Evolutionary conservation across 2,888 invertebrate species (phyloP).

Genomic region (Drosophila infuscata): DNA sequence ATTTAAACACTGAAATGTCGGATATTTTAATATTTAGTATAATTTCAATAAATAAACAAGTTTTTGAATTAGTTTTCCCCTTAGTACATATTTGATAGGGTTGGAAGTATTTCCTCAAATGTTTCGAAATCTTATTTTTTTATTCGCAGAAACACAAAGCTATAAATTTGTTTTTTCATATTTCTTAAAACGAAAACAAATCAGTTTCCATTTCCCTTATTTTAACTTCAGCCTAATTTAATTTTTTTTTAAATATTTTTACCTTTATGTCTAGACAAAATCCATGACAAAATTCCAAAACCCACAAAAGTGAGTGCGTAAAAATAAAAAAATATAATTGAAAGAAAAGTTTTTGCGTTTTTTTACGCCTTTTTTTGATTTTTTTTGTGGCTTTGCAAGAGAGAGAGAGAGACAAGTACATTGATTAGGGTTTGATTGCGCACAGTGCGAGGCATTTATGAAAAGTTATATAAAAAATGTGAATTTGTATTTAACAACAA

Average conservation of each 20-base stretch:
- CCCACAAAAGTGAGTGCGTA: neutral
- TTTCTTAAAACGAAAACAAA: neutral
- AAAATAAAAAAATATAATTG: slow-evolving; percentile 34
- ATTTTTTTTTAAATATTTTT: neutral
- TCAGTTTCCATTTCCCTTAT: neutral
- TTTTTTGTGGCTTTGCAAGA: slow-evolving; percentile 6
- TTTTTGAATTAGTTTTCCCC: neutral
- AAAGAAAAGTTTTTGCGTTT: slow-evolving; percentile 14
- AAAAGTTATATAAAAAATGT: slow-evolving; percentile 33
- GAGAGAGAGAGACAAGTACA: slow-evolving; percentile 26
- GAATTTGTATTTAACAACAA: slow-evolving; percentile 10
- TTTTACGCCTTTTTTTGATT: slow-evolving; percentile 5
- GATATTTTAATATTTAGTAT: too few relatives aligned
- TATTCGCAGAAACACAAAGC: neutral
- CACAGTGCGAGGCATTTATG: slow-evolving; percentile 12
- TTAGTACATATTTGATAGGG: neutral
- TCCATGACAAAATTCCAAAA: neutral
- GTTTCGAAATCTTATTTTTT: neutral
- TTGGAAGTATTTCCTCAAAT: neutral
- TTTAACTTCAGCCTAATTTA: neutral
- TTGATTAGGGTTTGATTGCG: slow-evolving; percentile 59
- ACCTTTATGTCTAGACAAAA: neutral
- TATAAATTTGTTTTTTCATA: neutral
- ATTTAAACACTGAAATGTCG: neutral
- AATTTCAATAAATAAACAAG: neutral